phyloP scores from a whole-genome alignment of 2,797 vertebrate species.

The Alfaro cultratus region DNA sequence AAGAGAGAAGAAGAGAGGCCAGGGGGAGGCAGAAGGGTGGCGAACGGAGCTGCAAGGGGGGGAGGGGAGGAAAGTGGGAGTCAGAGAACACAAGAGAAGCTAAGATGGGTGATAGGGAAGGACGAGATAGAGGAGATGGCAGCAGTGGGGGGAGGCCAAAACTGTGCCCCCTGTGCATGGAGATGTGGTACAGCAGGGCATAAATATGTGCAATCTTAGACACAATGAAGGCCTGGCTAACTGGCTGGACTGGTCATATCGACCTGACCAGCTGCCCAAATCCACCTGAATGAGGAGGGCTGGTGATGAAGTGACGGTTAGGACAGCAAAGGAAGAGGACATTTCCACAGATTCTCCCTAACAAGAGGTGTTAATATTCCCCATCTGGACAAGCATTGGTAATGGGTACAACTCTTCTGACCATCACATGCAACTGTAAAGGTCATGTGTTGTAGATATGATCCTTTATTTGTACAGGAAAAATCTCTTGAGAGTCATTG shows the following conservation, averaged over 20 bases:
- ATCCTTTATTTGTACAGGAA: too few species aligned
- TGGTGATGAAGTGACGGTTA: neutral
- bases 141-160: neutral
- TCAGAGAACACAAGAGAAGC: conserved; percentile 5
- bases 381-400: neutral
- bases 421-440: neutral
- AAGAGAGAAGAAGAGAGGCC: neutral
- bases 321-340: neutral
- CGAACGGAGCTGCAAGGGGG: conserved; percentile 1
- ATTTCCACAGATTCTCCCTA: neutral
- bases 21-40: conserved; percentile 26
- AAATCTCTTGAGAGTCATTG: too few species aligned
- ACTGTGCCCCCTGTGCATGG: conserved; percentile 60
- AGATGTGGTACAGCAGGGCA: conserved; percentile 25
- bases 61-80: conserved; percentile 11
- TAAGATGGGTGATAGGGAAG: conserved; percentile 7
- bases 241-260: conserved; percentile 34
- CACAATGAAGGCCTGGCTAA: conserved; percentile 52
- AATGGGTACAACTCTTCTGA: neutral
- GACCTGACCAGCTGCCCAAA: conserved; percentile 26
- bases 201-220: conserved; percentile 29
- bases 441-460: conserved; percentile 14
- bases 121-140: conserved; percentile 2
- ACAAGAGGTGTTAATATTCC: neutral
- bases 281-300: conserved; percentile 21